Conservation (phyloP, 2,888 invertebrate genomes). For the Lithophane leautieri region DNA sequence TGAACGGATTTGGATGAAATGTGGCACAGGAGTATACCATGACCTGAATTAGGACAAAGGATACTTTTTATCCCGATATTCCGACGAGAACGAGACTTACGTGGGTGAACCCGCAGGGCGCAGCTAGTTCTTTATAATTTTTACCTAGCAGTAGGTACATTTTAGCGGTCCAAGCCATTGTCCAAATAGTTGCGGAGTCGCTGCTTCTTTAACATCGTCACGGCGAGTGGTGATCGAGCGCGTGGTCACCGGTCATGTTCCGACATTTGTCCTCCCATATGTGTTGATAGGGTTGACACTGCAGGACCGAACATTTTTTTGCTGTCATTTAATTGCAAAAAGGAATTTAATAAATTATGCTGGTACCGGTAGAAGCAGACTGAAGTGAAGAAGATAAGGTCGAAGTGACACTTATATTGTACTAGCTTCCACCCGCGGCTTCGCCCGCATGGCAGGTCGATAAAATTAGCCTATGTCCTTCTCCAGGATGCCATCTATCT, state of each 20-base stretch:
- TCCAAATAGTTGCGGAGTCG: slow-evolving; percentile 75
- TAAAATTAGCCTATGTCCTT: too few relatives aligned
- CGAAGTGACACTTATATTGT: neutral
- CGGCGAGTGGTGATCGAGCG: slow-evolving; percentile 78
- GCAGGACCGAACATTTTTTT: too few relatives aligned
- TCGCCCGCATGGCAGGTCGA: too few relatives aligned
- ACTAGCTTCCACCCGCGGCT: too few relatives aligned
- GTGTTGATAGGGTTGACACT: slow-evolving; percentile 64
- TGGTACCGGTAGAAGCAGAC: neutral
- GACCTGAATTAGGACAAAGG: too few relatives aligned
- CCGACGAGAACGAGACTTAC: too few relatives aligned
- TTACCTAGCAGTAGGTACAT: slow-evolving; percentile 20
- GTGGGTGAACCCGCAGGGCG: too few relatives aligned
- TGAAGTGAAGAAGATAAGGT: neutral
- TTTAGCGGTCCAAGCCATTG: slow-evolving; percentile 68
- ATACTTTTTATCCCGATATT: too few relatives aligned
- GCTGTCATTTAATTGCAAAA: too few relatives aligned
- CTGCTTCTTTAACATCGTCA: slow-evolving; percentile 75
- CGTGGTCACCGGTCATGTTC: slow-evolving; percentile 80
- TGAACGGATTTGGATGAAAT: too few relatives aligned
- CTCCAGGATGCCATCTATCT: too few relatives aligned
- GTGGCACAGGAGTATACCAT: too few relatives aligned
- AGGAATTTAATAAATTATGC: neutral
- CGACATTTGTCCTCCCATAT: slow-evolving; percentile 81
- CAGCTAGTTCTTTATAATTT: neutral